Evolutionary conservation across 2,797 vertebrate genomes (phyloP), one percentile per base, ranked within the genome.

Genomic region (Amniataba percoides): DNA sequence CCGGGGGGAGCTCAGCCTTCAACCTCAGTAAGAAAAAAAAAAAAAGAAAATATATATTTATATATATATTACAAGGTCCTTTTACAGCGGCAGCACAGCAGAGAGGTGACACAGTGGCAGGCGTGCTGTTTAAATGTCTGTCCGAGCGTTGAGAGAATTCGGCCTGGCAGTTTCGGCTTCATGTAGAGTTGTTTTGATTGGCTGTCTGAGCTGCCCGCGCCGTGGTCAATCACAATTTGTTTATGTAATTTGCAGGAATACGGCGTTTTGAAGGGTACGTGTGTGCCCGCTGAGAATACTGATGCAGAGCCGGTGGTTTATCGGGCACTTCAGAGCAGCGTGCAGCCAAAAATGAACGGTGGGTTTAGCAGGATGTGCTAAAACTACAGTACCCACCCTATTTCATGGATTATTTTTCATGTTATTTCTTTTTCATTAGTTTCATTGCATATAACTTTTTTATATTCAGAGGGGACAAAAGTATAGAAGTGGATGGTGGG

Each of bases 121-220:
- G 74, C 36, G 14, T 27, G 81, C 63, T 63, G 71, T 69, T 88
- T 78, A 76, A 82, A 81, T 78, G 60, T 83, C 76, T 83, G 71
- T 64, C 71, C 48, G 42, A 71, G 87, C 71, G 15, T 77, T 61
- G 68, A 66, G 60, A 72, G 74, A 78, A 76, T 72, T 84, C 67
- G 75, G 39, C 56, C 64, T 1, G 34, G 59, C 42, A 25, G 56
- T 40, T 87, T 58, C 5, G 87, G 81, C 83, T 89, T 71, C 80
- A 84, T 55, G 81, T 73, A 63, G 84, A 70, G 71, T 69, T 78
- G 85, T 82, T 90, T 86, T 88, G 87, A 91, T 89, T 85, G 82
- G 84, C 78, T 82, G 89, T 88, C 80, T 72, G 63, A 86, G 80
- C 69, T 27, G 58, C 78, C 75, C 84, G 71, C 45, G 51, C 81